Conservation (phyloP, 2,888 invertebrate species). For the Aphodius granarius region DNA sequence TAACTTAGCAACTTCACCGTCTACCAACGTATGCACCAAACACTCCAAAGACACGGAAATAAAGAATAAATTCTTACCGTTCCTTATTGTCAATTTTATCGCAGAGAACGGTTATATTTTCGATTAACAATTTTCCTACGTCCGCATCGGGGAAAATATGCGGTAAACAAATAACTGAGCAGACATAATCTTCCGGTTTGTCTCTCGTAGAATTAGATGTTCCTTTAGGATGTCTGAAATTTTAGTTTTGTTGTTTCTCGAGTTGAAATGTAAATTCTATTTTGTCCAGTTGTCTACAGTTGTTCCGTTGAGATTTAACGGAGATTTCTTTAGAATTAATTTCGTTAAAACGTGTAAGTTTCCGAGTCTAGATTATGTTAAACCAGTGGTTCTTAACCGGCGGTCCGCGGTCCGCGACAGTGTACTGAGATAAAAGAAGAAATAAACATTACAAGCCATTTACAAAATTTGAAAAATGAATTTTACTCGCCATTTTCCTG, state of each 20-base stretch:
- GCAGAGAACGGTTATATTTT: slow-evolving; percentile 29
- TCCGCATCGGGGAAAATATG: slow-evolving; percentile 55
- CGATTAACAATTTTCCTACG: slow-evolving; percentile 36
- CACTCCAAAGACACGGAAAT: slow-evolving; percentile 63
- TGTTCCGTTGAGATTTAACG: slow-evolving; percentile 63
- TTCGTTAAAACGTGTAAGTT: slow-evolving; percentile 65
- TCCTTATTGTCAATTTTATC: background rate
- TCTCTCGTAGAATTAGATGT: slow-evolving; percentile 45
- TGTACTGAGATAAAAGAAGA: too few species aligned
- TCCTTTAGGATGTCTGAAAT: slow-evolving; percentile 54
- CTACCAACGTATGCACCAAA: slow-evolving; percentile 59
- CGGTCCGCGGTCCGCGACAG: too few species aligned
- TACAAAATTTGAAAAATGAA: too few species aligned
- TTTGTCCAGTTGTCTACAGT: slow-evolving; percentile 65
- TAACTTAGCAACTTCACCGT: slow-evolving; percentile 49
- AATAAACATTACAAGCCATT: too few species aligned
- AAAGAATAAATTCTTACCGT: slow-evolving; percentile 54
- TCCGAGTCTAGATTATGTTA: slow-evolving; percentile 58
- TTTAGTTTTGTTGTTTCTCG: slow-evolving; percentile 45
- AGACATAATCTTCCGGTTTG: slow-evolving; percentile 54
- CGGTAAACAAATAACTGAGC: slow-evolving; percentile 58
- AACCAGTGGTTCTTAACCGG: too few species aligned
- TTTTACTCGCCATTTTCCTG: too few species aligned
- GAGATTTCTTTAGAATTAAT: slow-evolving; percentile 68
- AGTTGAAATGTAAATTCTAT: slow-evolving; percentile 65